These are phyloP conservation scores for Sanderia malayensis DNA, from an alignment of 30 jellyfish, hydroid and myxozoan species.

Conservation along the genomic window DNA sequence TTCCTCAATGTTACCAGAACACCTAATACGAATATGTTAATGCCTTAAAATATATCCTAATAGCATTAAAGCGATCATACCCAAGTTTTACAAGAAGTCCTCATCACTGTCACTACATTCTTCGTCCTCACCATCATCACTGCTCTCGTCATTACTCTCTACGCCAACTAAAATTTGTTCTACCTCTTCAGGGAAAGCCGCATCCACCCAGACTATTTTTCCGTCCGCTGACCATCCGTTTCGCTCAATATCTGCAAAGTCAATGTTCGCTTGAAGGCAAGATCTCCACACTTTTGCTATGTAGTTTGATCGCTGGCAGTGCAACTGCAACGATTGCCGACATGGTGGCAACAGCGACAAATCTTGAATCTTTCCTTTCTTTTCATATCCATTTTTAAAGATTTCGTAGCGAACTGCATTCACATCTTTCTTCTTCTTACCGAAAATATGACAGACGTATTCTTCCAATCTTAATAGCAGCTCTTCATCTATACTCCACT, in stretches of 20 bases:
- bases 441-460: conserved; percentile 4
- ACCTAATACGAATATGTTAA: no score
- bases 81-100: no score
- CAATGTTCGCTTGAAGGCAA: conserved; percentile 12
- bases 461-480: conserved; percentile 22
- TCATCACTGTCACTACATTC: conserved; percentile 30
- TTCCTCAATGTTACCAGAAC: no score
- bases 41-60: no score
- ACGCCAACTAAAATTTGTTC: conserved; percentile 26
- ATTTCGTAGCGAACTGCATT: conserved; percentile 19
- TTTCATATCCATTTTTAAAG: conserved; percentile 38
- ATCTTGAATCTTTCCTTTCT: conserved; percentile 16
- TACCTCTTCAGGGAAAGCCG: neutral
- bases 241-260: conserved; percentile 29
- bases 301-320: conserved; percentile 15
- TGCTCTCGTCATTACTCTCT: conserved; percentile 1
- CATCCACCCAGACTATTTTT: neutral
- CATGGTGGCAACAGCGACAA: conserved; percentile 38
- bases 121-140: neutral
- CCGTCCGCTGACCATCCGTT: conserved; percentile 35
- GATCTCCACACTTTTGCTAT: conserved; percentile 31
- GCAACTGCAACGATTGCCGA: neutral
- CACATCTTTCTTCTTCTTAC: conserved; percentile 12
- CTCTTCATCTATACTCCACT: no score
- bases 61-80: no score